These are phyloP conservation scores for Sarcophaga bullata DNA, from an alignment of 1,140 invertebrate genomes.

Conservation along the genomic window DNA sequence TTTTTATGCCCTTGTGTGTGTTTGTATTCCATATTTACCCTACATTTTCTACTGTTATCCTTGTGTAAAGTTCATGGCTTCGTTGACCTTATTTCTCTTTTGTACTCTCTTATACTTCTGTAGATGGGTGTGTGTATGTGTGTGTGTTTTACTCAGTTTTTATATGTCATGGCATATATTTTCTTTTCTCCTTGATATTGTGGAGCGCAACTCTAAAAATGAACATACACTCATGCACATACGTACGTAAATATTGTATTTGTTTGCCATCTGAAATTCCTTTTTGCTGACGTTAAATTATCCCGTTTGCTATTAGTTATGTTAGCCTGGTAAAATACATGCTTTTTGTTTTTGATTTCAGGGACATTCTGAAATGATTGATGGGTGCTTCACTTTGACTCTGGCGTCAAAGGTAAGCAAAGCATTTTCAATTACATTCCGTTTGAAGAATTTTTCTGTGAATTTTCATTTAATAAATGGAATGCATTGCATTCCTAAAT, in stretches of 20 bases:
- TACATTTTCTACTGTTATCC: slow-evolving; percentile 36
- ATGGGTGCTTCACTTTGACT: slow-evolving; percentile 2
- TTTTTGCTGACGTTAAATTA: background rate
- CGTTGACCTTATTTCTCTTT: slow-evolving; percentile 33
- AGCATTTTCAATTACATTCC: background rate
- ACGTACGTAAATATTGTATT: background rate
- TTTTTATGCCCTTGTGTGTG: background rate
- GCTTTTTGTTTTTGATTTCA: slow-evolving; percentile 40
- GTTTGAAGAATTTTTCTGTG: background rate
- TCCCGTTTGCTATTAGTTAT: background rate
- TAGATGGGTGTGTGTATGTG: background rate
- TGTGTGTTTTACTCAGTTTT: background rate
- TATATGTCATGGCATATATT: slow-evolving; percentile 20
- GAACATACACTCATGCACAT: too few relatives aligned
- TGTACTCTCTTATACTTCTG: background rate
- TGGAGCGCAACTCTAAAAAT: background rate
- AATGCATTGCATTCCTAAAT: background rate
- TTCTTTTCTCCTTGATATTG: background rate
- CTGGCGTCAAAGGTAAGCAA: background rate
- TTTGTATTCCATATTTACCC: slow-evolving; percentile 15
- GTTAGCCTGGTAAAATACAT: slow-evolving; percentile 9
- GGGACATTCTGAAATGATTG: slow-evolving; percentile 26
- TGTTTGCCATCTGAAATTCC: background rate
- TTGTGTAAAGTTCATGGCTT: slow-evolving; percentile 34
- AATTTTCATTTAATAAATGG: too few relatives aligned